These are phyloP conservation scores for Eulithis prunata DNA, from an alignment of 2,888 invertebrate genomes.

Conservation along the genomic window DNA sequence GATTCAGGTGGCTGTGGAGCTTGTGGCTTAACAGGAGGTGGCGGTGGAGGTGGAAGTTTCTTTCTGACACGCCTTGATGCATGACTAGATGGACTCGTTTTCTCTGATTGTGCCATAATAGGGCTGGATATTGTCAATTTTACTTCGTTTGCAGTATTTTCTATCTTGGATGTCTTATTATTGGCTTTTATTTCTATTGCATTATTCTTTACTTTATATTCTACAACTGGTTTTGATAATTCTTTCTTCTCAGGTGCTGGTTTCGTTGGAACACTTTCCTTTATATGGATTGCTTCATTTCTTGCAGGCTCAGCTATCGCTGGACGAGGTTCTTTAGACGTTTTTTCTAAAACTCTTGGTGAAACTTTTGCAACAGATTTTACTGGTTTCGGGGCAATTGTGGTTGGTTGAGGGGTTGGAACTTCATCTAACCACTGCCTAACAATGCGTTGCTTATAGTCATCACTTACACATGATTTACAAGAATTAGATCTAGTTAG, in stretches of 20 bases:
- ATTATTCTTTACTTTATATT: constrained; percentile 5
- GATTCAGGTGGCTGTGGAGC: constrained; percentile 37
- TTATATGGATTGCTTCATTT: constrained; percentile 44
- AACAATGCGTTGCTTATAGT: constrained; percentile 90
- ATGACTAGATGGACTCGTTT: constrained; percentile 62
- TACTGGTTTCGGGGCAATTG: constrained; percentile 50
- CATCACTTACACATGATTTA: constrained; percentile 84
- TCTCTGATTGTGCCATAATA: constrained; percentile 48
- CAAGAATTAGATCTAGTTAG: constrained; percentile 80
- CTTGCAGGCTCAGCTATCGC: constrained; percentile 49
- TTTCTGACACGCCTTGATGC: constrained; percentile 70
- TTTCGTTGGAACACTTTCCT: constrained; percentile 44
- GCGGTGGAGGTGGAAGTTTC: constrained; percentile 77
- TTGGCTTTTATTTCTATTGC: constrained; percentile 14
- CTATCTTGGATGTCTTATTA: constrained; percentile 25
- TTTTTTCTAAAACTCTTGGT: constrained; percentile 62
- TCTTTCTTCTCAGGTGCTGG: constrained; percentile 33
- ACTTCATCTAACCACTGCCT: constrained; percentile 91
- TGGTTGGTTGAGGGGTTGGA: constrained; percentile 64
- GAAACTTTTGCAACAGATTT: constrained; percentile 77
- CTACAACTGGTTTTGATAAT: constrained; percentile 15
- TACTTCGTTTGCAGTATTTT: constrained; percentile 19
- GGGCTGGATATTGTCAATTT: constrained; percentile 29
- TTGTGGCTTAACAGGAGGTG: constrained; percentile 65
- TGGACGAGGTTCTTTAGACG: constrained; percentile 51